Base-by-base conservation (phyloP, 2,113 vertebrate species). In the Cranoglanis bouderius region DNA sequence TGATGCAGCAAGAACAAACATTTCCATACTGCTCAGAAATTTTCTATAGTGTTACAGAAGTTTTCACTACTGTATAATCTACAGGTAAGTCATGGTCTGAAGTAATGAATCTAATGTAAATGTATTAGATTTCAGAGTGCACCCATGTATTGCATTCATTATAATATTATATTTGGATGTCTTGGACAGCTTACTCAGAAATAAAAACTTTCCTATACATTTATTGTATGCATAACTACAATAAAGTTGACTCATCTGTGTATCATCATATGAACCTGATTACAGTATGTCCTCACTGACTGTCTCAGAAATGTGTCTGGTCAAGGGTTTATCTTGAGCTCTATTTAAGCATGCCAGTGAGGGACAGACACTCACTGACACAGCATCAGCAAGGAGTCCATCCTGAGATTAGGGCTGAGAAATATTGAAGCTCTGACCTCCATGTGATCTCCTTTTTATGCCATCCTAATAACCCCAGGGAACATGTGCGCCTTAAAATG, bases 361-460 rank as follows among this genome's bases (percentile, higher is more conserved):
- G 38, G 26, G 16, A 87, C n/a, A 53, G 32, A 63, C 55, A 57
- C 49, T 51, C 43, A 29, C 32, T 59, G 70, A 77, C 29, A 78
- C 38, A 61, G 55, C 84, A 81, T n/a, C 21, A 75, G 82, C n/a
- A 32, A n/a, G 70, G 32, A 67, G 61, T 29, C 19, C 38, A 32
- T 61, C 29, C 67, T 26, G n/a, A 59, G 53, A 87, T 89, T 87
- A 59, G 4, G 61, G 72, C 40, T 19, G 38, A 38, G 21, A 82
- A 88, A 88, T 75, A 86, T 38, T 83, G 38, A 83, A 89, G 65
- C 24, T 29, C 40, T 87, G 90, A 90, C 84, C 85, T 88, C 81
- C n/a, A 49, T 88, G 67, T 77, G 87, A 85, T 78, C 43, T 86
- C 77, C 43, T 85, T 82, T 86, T 84, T 46, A 67, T 85, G 49